phyloP scores from a whole-genome alignment of 2,113 vertebrate species.

The Amazona guildingii region DNA sequence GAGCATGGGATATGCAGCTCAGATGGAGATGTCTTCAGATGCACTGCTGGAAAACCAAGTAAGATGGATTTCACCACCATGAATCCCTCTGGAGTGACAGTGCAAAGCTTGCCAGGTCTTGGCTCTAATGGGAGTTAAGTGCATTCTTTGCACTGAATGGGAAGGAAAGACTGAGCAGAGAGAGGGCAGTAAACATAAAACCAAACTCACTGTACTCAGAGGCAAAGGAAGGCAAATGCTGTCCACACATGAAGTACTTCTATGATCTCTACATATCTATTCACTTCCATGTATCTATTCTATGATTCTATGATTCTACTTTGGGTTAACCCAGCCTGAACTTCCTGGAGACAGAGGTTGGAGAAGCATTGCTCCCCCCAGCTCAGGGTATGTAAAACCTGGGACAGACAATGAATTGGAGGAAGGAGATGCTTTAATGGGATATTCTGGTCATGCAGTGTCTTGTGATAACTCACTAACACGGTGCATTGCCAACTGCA shows the following conservation, averaged over 20 bases:
- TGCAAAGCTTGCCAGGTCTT: background rate
- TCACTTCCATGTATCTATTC: background rate
- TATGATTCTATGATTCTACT: background rate
- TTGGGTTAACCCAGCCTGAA: background rate
- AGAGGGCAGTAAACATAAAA: background rate
- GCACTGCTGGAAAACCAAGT: background rate
- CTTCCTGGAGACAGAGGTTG: background rate
- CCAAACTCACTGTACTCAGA: background rate
- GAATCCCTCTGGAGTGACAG: background rate
- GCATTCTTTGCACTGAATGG: background rate
- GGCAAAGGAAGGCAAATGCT: background rate
- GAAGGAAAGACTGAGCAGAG: background rate
- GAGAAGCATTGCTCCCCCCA: background rate
- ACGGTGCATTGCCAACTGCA: background rate
- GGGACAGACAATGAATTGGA: background rate
- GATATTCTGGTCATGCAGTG: background rate
- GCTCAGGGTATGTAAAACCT: background rate
- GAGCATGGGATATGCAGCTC: background rate
- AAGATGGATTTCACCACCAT: background rate
- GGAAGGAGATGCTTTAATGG: background rate
- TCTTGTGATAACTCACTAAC: background rate
- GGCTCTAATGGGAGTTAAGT: background rate
- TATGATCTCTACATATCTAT: background rate
- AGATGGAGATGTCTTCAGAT: slow-evolving; percentile 19
- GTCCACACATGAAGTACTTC: background rate